phyloP scores from a whole-genome alignment of 2,113 vertebrate genomes.

The Rhea americana region DNA sequence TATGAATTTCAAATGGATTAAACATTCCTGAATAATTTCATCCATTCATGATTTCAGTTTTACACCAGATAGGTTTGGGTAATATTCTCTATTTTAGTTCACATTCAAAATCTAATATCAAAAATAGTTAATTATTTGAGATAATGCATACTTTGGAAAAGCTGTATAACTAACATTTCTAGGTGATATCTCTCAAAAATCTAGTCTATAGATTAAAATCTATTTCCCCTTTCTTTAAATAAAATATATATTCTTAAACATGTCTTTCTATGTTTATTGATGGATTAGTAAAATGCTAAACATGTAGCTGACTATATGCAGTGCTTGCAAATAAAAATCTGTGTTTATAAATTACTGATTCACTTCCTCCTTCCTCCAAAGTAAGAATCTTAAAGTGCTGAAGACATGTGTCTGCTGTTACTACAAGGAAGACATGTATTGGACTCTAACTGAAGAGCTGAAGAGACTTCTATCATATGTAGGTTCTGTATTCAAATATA shows the following conservation, averaged over 20 bases:
- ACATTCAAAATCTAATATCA: too few relatives aligned
- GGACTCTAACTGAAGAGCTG: neutral
- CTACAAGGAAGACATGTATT: rapidly evolving
- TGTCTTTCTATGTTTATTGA: neutral
- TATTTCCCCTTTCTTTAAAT: rapidly evolving
- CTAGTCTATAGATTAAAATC: neutral
- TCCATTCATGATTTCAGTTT: neutral
- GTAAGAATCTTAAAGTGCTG: neutral
- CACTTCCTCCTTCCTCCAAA: neutral
- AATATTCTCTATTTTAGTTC: too few relatives aligned
- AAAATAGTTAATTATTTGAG: neutral
- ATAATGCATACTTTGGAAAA: neutral
- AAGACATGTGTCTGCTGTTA: neutral
- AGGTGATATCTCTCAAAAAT: neutral
- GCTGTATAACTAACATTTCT: neutral
- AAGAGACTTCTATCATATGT: neutral
- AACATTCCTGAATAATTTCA: neutral
- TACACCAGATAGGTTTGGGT: neutral
- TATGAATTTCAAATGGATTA: neutral
- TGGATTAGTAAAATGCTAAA: neutral
- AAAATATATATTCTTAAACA: neutral
- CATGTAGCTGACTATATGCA: neutral
- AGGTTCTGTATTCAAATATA: neutral
- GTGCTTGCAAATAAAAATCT: neutral
- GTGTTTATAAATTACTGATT: neutral